These are phyloP conservation scores for Helleia helle DNA, from an alignment of 2,888 invertebrate genomes.

Conservation along the genomic window DNA sequence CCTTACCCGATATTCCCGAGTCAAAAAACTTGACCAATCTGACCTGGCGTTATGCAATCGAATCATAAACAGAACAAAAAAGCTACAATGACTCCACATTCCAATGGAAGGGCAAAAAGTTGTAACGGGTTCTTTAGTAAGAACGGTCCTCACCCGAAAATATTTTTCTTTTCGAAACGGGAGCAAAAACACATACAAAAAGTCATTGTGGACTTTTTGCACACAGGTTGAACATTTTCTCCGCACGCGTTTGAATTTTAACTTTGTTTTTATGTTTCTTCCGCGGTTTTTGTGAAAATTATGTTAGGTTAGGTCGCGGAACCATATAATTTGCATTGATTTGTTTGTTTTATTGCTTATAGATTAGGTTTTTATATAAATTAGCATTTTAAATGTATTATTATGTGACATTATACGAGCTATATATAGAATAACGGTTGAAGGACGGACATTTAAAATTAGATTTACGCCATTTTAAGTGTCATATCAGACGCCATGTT, in stretches of 20 bases:
- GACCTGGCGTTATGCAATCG: constrained; percentile 42
- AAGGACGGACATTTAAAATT: background rate
- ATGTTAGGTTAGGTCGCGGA: constrained; percentile 49
- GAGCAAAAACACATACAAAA: constrained; percentile 59
- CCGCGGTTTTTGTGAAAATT: constrained; percentile 33
- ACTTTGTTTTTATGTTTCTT: constrained; percentile 42
- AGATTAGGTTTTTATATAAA: background rate
- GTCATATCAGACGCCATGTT: background rate
- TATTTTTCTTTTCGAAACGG: constrained; percentile 43
- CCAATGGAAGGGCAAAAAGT: constrained; percentile 44
- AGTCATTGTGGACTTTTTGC: constrained; percentile 61
- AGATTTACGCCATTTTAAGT: background rate
- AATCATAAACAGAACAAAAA: constrained; percentile 32
- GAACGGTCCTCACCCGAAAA: constrained; percentile 33
- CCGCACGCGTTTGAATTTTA: constrained; percentile 60
- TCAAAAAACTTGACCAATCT: constrained; percentile 21
- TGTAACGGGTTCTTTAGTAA: constrained; percentile 54
- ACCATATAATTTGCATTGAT: constrained; percentile 22
- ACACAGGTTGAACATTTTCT: constrained; percentile 58
- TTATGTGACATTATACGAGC: background rate
- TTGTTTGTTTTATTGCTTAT: constrained; percentile 15
- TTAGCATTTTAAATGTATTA: background rate
- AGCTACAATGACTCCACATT: constrained; percentile 33
- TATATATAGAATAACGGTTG: background rate
- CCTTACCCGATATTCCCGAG: constrained; percentile 13